Conservation (phyloP, 2,888 invertebrate genomes). For the Epistrophella euchroma region DNA sequence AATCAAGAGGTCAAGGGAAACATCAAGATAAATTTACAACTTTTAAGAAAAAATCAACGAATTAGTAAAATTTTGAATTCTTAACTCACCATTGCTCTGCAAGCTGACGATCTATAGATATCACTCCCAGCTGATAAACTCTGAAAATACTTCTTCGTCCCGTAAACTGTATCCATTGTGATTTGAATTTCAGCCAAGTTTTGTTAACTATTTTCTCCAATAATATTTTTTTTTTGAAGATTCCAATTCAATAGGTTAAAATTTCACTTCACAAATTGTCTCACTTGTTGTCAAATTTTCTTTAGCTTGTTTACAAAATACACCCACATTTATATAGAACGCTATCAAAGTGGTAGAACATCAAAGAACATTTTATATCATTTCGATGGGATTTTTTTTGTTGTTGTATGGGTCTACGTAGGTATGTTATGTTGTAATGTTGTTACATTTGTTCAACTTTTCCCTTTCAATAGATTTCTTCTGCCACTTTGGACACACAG, state of each 20-base stretch:
- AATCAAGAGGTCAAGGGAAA: too few species aligned
- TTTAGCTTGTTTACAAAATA: neutral
- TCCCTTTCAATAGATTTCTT: conserved; percentile 54
- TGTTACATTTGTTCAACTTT: conserved; percentile 44
- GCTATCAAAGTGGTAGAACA: neutral
- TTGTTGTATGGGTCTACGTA: neutral
- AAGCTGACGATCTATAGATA: conserved; percentile 82
- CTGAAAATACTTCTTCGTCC: conserved; percentile 84
- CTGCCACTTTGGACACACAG: conserved; percentile 14
- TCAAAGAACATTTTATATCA: conserved; percentile 19
- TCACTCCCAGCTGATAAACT: conserved; percentile 83
- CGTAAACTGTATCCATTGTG: conserved; percentile 83
- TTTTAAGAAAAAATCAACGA: too few species aligned
- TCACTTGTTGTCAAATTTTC: neutral
- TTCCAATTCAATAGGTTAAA: neutral
- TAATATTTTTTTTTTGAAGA: too few species aligned
- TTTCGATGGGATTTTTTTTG: conserved; percentile 3
- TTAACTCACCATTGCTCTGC: conserved; percentile 83
- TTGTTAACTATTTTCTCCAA: neutral
- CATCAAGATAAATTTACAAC: too few species aligned
- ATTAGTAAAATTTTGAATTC: neutral
- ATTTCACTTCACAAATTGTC: neutral
- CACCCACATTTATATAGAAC: neutral
- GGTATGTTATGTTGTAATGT: neutral
- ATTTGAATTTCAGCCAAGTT: neutral